A percentile compares a stretch with the other conserved stretches of the same genome.
Evolutionary conservation across 1,140 invertebrate species (phyloP).

Genomic region (Formica exsecta): DNA sequence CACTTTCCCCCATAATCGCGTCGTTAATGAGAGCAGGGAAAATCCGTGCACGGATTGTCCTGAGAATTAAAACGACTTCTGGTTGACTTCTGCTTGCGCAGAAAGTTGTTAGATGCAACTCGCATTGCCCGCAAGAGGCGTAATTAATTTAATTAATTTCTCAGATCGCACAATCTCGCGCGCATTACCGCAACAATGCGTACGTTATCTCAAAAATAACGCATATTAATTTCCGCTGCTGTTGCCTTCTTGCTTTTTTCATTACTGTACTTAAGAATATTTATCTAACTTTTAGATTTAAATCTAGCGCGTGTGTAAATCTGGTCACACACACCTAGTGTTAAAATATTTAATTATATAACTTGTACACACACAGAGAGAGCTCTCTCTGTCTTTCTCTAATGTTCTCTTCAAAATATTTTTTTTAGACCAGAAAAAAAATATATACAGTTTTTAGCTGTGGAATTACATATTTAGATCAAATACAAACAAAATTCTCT

Average conservation of each 20-base stretch:
- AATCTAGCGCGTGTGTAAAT: not conserved
- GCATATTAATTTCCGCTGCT: conserved; percentile 5
- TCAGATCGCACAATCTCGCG: conserved; percentile 1
- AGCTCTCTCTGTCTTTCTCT: not conserved
- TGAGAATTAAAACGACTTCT: conserved; percentile 36
- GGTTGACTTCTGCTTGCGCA: not conserved
- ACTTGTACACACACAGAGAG: not conserved
- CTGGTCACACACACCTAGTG: not conserved
- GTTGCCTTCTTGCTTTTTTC: not conserved
- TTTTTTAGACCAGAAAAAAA: not conserved
- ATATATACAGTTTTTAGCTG: not conserved
- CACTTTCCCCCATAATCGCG: conserved; percentile 63
- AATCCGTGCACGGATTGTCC: conserved; percentile 3
- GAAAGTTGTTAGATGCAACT: not conserved
- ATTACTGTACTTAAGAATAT: not conserved
- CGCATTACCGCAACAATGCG: not conserved
- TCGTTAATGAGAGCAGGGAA: conserved; percentile 26
- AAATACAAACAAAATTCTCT: not conserved
- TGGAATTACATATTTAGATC: not conserved
- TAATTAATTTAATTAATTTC: not conserved
- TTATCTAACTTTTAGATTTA: not conserved
- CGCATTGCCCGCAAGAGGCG: not conserved
- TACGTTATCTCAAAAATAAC: conserved; percentile 15
- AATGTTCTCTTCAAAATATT: not conserved
- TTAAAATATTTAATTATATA: conserved; percentile 8